Percentiles rank a stretch among this genome's conserved stretches.
Evolutionary conservation across 2,797 vertebrate genomes (phyloP).

Genomic region (Anguilla megastoma): DNA sequence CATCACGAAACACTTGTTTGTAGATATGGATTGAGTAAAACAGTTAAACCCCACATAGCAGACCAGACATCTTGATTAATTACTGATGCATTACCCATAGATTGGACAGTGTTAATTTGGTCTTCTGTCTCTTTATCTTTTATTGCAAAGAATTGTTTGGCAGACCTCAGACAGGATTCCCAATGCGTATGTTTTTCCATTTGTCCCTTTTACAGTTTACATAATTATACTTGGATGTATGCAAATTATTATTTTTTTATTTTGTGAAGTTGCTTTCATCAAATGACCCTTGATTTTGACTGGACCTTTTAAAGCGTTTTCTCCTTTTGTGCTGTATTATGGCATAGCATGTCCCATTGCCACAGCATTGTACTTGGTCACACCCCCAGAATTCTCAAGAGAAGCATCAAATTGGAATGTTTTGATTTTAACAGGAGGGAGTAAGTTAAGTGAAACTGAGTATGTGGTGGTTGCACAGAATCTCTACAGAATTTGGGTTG

Average conservation of each 20-base stretch:
- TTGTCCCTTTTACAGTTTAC: neutral
- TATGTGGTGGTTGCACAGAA: neutral
- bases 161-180: neutral
- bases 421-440: neutral
- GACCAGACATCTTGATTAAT: constrained; percentile 46
- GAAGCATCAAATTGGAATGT: neutral
- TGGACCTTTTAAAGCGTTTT: neutral
- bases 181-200: neutral
- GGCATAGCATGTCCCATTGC: neutral
- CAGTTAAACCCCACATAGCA: constrained; percentile 43
- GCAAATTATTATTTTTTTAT: neutral
- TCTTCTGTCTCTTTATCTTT: constrained; percentile 35
- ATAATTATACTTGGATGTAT: neutral
- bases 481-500: neutral
- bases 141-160: neutral
- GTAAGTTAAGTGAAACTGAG: neutral
- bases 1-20: constrained; percentile 35
- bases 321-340: no score
- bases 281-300: neutral
- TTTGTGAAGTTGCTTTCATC: neutral
- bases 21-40: constrained; percentile 51
- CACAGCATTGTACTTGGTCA: neutral
- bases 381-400: neutral
- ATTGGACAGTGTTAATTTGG: constrained; percentile 35
- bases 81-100: constrained; percentile 38